These are phyloP conservation scores for Lasioglossum morio DNA, from an alignment of 2,888 invertebrate genomes.

Conservation along the genomic window DNA sequence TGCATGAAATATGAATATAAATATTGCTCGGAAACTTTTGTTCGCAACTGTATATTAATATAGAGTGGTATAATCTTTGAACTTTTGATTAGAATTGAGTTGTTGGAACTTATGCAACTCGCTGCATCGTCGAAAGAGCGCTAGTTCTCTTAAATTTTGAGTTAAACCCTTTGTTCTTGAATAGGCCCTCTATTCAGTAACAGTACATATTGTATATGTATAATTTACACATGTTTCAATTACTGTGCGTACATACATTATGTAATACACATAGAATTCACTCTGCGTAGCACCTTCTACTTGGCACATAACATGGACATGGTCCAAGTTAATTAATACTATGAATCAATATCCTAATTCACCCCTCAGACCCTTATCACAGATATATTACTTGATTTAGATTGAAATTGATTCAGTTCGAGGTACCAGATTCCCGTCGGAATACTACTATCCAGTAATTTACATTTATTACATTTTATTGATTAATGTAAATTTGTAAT, in stretches of 20 bases:
- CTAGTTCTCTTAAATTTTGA: too few species aligned
- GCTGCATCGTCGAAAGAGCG: too few species aligned
- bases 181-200: too few species aligned
- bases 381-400: conserved; percentile 24
- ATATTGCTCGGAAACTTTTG: too few species aligned
- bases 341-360: conserved; percentile 29
- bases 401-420: conserved; percentile 16
- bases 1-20: too few species aligned
- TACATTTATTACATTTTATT: neutral
- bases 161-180: too few species aligned
- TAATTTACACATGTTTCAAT: conserved; percentile 25
- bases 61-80: too few species aligned
- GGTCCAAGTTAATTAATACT: conserved; percentile 35
- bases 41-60: too few species aligned
- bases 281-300: conserved; percentile 22
- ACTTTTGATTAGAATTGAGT: too few species aligned
- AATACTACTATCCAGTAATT: neutral
- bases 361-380: conserved; percentile 1
- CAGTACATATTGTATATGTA: too few species aligned
- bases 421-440: neutral
- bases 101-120: too few species aligned
- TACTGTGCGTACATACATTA: conserved; percentile 30
- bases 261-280: conserved; percentile 43
- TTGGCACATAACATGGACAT: conserved; percentile 49
- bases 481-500: conserved; percentile 13